These are phyloP conservation scores for Agrochola litura DNA, from an alignment of 2,888 invertebrate genomes.

Conservation along the genomic window DNA sequence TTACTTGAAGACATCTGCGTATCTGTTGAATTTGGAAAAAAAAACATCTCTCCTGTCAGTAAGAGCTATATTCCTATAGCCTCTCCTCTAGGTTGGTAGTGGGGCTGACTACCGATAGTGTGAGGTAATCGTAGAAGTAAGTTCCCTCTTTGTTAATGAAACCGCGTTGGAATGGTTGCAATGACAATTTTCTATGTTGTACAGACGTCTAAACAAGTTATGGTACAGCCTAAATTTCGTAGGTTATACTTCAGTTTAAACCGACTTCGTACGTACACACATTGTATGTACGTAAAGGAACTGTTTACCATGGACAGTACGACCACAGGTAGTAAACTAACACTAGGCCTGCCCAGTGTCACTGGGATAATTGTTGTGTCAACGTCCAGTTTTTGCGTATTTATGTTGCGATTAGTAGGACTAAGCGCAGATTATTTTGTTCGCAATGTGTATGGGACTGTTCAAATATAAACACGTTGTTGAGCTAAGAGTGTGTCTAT, in stretches of 20 bases:
- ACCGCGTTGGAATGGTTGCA: neutral
- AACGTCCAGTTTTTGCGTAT: conserved; percentile 50
- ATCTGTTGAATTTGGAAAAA: neutral
- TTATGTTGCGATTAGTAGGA: conserved; percentile 50
- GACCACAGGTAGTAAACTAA: conserved; percentile 47
- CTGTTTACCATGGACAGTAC: conserved; percentile 42
- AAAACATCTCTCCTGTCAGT: neutral
- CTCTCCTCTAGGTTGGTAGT: neutral
- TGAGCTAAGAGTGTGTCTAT: neutral
- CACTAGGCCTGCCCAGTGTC: conserved; percentile 30
- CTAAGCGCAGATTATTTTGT: conserved; percentile 32
- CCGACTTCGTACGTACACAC: neutral
- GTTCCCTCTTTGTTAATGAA: too few relatives aligned
- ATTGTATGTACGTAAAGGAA: conserved; percentile 6
- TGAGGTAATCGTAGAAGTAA: neutral
- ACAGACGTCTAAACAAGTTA: neutral
- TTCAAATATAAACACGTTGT: conserved; percentile 17
- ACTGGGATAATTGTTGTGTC: conserved; percentile 55
- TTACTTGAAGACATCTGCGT: neutral
- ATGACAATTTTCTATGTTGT: neutral
- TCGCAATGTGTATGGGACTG: neutral
- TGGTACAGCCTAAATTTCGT: neutral
- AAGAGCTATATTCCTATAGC: neutral
- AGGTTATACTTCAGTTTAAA: conserved; percentile 12
- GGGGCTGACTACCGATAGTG: neutral